Evolutionary conservation across 2,888 invertebrate species (phyloP).

Genomic region (Sarcophaga carnaria): DNA sequence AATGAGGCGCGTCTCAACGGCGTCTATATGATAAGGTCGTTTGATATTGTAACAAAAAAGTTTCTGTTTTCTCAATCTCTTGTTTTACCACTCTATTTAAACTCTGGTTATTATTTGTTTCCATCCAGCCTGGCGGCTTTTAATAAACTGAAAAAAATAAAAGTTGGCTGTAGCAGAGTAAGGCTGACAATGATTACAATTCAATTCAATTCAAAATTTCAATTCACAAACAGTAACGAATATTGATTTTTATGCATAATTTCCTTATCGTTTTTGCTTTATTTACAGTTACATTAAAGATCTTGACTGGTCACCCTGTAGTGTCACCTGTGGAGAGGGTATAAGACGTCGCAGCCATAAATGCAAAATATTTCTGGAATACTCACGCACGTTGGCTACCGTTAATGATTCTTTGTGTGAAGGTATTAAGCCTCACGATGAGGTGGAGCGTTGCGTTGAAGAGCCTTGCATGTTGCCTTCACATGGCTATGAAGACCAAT

Average conservation of each 20-base stretch:
- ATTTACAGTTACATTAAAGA: conserved; percentile 92
- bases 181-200: not conserved
- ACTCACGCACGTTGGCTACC: conserved; percentile 93
- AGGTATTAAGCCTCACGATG: conserved; percentile 91
- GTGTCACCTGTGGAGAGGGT: conserved; percentile 95
- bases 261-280: not conserved
- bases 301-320: conserved; percentile 94
- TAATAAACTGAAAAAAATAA: no score
- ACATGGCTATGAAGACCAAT: conserved; percentile 83
- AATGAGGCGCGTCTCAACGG: conserved; percentile 77
- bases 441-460: conserved; percentile 90
- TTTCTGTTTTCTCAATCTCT: not conserved
- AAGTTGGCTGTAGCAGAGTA: not conserved
- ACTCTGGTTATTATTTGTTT: no score
- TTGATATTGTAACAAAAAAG: conserved; percentile 12
- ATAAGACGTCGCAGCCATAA: conserved; percentile 92
- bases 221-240: conserved; percentile 19
- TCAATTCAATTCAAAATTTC: not conserved
- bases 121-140: no score
- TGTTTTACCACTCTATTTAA: not conserved
- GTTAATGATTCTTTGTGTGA: conserved; percentile 94
- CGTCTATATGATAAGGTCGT: conserved; percentile 70
- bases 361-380: conserved; percentile 97
- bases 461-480: conserved; percentile 88
- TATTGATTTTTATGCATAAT: conserved; percentile 27